Evolutionary conservation across 2,113 vertebrate species (phyloP).

Genomic region (Plestiodon gilberti): DNA sequence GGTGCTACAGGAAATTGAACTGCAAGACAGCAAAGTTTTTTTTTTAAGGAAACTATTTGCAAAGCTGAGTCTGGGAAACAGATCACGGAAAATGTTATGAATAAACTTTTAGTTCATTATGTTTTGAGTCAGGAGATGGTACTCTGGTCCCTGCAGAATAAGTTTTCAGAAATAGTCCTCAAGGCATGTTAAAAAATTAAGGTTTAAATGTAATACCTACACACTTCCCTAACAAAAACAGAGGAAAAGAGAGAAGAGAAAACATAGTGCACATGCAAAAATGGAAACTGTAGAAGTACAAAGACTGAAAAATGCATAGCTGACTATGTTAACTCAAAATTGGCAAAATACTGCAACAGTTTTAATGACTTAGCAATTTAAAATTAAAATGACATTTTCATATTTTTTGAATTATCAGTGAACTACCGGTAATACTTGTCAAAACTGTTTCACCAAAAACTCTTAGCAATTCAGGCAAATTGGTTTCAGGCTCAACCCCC

Average conservation of each 20-base stretch:
- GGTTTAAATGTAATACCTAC: slow-evolving; percentile 27
- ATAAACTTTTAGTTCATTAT: slow-evolving; percentile 65
- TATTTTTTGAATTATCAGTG: background rate
- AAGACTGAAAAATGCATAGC: background rate
- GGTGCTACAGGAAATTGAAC: slow-evolving; percentile 74
- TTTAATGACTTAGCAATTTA: slow-evolving; percentile 16
- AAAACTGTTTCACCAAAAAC: background rate
- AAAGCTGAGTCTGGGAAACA: slow-evolving; percentile 69
- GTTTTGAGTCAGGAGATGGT: slow-evolving; percentile 58
- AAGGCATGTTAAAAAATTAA: slow-evolving; percentile 25
- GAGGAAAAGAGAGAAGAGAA: background rate
- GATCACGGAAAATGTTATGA: slow-evolving; percentile 70
- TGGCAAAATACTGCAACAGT: background rate
- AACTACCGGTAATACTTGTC: slow-evolving; percentile 29
- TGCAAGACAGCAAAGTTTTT: slow-evolving; percentile 65
- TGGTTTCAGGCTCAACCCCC: background rate
- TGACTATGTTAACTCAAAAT: background rate
- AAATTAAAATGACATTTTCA: slow-evolving; percentile 3
- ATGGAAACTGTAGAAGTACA: background rate
- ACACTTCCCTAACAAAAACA: slow-evolving; percentile 4
- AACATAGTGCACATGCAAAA: background rate
- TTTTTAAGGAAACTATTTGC: slow-evolving; percentile 61
- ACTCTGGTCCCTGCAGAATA: slow-evolving; percentile 38
- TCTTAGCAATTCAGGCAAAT: background rate
- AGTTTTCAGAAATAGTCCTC: slow-evolving; percentile 55